Evolutionary conservation across 2,113 vertebrate species (phyloP).

Genomic region (Theristicus caerulescens): DNA sequence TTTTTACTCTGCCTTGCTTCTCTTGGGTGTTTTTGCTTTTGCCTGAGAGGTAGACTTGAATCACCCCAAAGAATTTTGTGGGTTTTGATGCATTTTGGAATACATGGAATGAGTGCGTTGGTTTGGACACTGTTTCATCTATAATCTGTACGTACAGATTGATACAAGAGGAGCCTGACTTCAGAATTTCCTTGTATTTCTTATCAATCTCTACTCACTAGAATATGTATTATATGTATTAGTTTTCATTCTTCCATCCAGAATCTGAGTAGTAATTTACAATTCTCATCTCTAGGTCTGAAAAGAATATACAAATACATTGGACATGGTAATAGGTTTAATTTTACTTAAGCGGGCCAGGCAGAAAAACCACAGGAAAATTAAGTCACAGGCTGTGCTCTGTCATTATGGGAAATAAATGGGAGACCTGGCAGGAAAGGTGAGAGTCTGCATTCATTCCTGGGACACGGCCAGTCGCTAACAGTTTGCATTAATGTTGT

Average conservation of each 20-base stretch:
- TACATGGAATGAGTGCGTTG: background rate
- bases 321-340: background rate
- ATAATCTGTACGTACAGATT: background rate
- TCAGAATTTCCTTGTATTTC: background rate
- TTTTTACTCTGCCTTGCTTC: background rate
- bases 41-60: background rate
- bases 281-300: background rate
- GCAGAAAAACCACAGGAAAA: background rate
- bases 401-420: background rate
- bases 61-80: background rate
- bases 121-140: background rate
- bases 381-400: background rate
- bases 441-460: background rate
- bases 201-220: background rate
- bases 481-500: background rate
- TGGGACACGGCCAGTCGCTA: background rate
- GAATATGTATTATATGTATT: background rate
- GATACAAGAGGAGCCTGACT: background rate
- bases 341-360: background rate
- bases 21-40: background rate
- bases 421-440: background rate
- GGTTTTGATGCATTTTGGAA: background rate
- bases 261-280: background rate
- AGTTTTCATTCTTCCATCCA: background rate
- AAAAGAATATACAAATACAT: background rate